These are phyloP conservation scores for Himalopsyche anomala DNA, from an alignment of 2,888 invertebrate genomes.

Conservation along the genomic window DNA sequence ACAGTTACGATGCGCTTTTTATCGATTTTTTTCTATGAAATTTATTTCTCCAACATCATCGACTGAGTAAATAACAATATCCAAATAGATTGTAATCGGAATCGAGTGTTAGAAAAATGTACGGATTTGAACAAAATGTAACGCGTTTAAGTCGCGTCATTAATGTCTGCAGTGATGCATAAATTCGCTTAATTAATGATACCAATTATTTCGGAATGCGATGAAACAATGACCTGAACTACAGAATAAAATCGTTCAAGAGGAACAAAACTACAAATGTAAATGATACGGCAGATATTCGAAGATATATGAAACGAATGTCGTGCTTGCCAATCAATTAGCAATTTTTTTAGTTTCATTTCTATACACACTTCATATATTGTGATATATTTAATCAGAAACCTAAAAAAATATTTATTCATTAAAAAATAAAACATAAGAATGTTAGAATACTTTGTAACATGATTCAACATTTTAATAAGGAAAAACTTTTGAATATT, in stretches of 20 bases:
- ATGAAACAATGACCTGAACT: neutral
- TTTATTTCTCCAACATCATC: slow-evolving; percentile 2
- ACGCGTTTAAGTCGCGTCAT: neutral
- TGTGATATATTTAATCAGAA: no score
- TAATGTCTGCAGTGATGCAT: slow-evolving; percentile 5
- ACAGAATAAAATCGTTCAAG: neutral
- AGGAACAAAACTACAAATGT: neutral
- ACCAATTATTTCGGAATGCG: slow-evolving; percentile 22
- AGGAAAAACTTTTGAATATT: no score
- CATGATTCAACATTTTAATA: no score
- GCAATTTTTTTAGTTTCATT: no score
- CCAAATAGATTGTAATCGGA: slow-evolving; percentile 31
- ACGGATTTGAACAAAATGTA: slow-evolving; percentile 30
- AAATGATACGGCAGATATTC: neutral
- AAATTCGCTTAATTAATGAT: slow-evolving; percentile 7
- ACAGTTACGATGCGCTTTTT: slow-evolving; percentile 1
- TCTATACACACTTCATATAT: no score
- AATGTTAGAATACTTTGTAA: no score
- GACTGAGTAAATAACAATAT: slow-evolving; percentile 35
- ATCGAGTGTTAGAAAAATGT: slow-evolving; percentile 25
- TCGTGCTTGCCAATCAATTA: no score
- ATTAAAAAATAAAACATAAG: no score
- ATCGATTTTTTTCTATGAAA: neutral
- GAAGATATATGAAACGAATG: no score
- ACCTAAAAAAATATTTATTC: no score